A percentile compares a stretch with the other conserved stretches of the same genome.
Conservation (phyloP, 2,113 vertebrate species). For the Mobula birostris region DNA sequence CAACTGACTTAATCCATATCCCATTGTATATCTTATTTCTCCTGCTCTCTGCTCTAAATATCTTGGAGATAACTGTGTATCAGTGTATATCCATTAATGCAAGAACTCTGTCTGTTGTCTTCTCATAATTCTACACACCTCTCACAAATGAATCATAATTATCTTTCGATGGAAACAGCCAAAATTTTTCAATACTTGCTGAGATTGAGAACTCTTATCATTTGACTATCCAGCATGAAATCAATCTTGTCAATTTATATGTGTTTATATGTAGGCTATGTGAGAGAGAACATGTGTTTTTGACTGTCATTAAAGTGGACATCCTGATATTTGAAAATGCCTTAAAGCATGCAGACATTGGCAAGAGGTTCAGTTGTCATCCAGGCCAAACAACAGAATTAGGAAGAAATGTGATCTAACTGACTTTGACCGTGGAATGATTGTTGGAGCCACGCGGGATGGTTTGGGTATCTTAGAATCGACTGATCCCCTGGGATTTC, state of each 20-base stretch:
- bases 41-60: neutral
- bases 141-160: neutral
- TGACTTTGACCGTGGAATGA: too few relatives aligned
- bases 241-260: neutral
- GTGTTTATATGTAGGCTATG: neutral
- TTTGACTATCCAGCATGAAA: neutral
- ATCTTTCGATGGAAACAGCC: neutral
- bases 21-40: neutral
- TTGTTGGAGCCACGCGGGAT: too few relatives aligned
- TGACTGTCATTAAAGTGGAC: neutral
- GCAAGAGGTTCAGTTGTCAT: too few relatives aligned
- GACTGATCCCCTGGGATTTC: too few relatives aligned
- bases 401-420: too few relatives aligned
- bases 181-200: neutral
- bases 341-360: neutral
- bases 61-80: neutral
- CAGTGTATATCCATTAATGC: neutral
- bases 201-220: neutral
- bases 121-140: neutral
- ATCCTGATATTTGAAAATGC: neutral
- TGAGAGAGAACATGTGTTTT: neutral
- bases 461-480: too few relatives aligned
- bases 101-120: neutral
- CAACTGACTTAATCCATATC: neutral
- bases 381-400: too few relatives aligned